Evolutionary conservation across 1,140 invertebrate genomes (phyloP).

Genomic region (Hypothenemus hampei): DNA sequence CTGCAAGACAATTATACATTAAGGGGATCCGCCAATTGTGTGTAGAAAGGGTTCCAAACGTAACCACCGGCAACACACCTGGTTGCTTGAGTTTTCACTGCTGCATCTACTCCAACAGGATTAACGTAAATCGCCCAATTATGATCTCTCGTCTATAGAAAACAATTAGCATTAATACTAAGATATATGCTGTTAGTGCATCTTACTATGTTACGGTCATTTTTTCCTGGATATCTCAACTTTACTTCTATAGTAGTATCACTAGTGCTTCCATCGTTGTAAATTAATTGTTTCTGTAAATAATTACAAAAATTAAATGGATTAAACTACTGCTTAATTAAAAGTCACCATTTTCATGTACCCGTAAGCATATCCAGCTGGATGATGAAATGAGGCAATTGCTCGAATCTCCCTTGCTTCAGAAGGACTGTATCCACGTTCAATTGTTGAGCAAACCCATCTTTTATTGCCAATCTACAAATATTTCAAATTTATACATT

Average conservation of each 20-base stretch:
- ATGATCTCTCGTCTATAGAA: constrained; percentile 68
- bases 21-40: constrained; percentile 80
- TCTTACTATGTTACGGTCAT: constrained; percentile 73
- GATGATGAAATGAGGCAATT: constrained; percentile 90
- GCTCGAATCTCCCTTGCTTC: constrained; percentile 79
- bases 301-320: background rate
- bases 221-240: constrained; percentile 73
- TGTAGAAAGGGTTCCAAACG: constrained; percentile 90
- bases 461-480: constrained; percentile 44
- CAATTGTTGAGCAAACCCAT: constrained; percentile 80
- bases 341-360: constrained; percentile 73
- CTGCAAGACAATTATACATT: too few species aligned
- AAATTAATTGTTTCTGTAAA: constrained; percentile 74
- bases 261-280: constrained; percentile 78
- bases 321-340: background rate
- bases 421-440: constrained; percentile 78
- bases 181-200: background rate
- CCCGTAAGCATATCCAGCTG: constrained; percentile 76
- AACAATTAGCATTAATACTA: background rate
- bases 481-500: constrained; percentile 4
- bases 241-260: constrained; percentile 88
- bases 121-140: constrained; percentile 92
- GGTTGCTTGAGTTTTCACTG: constrained; percentile 70
- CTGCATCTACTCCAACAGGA: constrained; percentile 87
- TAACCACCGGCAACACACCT: constrained; percentile 87